Evolutionary conservation across 2,797 vertebrate species (phyloP).

Genomic region (Thamnophis elegans): DNA sequence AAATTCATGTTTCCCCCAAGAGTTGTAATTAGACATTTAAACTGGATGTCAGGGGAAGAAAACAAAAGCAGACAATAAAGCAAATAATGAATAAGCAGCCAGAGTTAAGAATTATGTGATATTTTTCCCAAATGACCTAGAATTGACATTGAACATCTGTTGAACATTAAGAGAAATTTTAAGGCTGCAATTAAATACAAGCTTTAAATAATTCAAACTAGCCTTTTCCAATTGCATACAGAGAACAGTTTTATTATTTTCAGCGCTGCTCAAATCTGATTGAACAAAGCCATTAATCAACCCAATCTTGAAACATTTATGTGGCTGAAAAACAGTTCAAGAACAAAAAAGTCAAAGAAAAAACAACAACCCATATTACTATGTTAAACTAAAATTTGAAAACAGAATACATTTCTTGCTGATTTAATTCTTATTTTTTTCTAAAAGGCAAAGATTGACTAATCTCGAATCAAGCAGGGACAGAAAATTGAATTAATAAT

Average conservation of each 20-base stretch:
- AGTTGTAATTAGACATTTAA: neutral
- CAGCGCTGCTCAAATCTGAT: neutral
- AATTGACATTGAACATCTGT: neutral
- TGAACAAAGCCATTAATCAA: neutral
- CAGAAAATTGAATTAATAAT: neutral
- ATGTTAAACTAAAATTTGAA: neutral
- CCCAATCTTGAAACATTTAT: neutral
- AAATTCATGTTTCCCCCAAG: neutral
- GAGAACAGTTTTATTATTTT: neutral
- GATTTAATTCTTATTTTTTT: neutral
- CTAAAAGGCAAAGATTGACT: neutral
- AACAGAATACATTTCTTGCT: neutral
- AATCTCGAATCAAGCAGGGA: neutral
- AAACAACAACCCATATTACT: neutral
- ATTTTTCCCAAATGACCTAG: neutral
- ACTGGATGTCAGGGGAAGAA: neutral
- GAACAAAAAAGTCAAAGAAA: neutral
- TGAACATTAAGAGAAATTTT: neutral
- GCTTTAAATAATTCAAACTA: neutral
- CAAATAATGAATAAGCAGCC: neutral
- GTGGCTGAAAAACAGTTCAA: neutral
- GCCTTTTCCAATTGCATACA: neutral
- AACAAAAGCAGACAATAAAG: neutral
- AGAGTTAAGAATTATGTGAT: neutral
- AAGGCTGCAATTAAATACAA: neutral